phyloP scores from a whole-genome alignment of 2,888 invertebrate genomes.

The Pteria penguin region DNA sequence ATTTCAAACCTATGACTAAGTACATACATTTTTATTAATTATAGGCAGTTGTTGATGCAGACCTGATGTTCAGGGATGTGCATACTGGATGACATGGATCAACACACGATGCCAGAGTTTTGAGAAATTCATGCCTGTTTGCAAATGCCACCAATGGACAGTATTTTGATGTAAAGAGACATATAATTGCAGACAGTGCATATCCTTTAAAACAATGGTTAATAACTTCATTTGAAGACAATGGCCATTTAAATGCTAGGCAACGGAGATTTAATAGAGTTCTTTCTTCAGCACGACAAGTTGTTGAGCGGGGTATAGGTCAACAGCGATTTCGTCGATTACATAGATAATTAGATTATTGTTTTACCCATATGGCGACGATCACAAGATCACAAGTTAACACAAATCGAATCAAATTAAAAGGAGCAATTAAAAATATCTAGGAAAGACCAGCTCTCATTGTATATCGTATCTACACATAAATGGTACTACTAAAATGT shows the following conservation, averaged over 20 bases:
- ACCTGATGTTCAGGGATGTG: constrained; percentile 1
- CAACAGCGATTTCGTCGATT: not conserved
- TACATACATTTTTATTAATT: not conserved
- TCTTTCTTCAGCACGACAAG: constrained; percentile 5
- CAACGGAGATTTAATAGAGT: too few relatives aligned
- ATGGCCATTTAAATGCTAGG: too few relatives aligned
- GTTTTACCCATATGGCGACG: too few relatives aligned
- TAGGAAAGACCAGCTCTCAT: too few relatives aligned
- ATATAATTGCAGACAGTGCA: not conserved
- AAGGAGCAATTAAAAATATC: too few relatives aligned
- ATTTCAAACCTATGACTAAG: too few relatives aligned
- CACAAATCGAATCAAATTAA: too few relatives aligned
- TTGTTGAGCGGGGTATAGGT: not conserved
- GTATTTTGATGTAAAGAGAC: not conserved
- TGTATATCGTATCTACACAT: too few relatives aligned
- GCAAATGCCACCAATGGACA: not conserved
- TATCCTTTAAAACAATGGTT: not conserved
- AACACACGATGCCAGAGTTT: constrained; percentile 1
- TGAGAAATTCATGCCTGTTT: not conserved
- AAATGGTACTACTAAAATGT: too few relatives aligned
- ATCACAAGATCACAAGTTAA: too few relatives aligned
- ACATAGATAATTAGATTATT: too few relatives aligned
- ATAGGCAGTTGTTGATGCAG: not conserved
- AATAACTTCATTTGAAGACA: not conserved
- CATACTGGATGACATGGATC: not conserved